These are phyloP conservation scores for Platichthys stellatus DNA, from an alignment of 2,113 vertebrate genomes.

Conservation along the genomic window DNA sequence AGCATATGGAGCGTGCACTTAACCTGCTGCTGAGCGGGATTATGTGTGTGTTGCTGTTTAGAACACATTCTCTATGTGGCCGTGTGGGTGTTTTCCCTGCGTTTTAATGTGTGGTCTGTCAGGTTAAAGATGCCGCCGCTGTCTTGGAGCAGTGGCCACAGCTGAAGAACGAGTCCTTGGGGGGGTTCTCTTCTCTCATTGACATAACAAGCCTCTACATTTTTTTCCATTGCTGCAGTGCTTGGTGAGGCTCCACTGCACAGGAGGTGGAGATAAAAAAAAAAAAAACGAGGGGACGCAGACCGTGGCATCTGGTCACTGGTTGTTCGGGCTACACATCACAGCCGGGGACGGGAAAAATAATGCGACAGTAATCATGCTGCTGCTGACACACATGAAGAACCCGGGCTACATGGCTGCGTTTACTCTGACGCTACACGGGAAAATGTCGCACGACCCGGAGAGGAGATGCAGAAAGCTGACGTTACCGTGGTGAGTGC, in stretches of 20 bases:
- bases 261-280: background rate
- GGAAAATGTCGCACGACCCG: slow-evolving; percentile 25
- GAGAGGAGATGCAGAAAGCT: slow-evolving; percentile 13
- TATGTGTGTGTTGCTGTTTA: background rate
- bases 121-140: slow-evolving; percentile 18
- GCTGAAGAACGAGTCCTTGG: slow-evolving; percentile 44
- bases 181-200: slow-evolving; percentile 22
- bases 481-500: slow-evolving; percentile 79
- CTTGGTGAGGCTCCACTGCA: slow-evolving; percentile 5
- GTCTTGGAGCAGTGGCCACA: slow-evolving; percentile 43
- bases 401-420: slow-evolving; percentile 14
- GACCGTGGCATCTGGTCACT: slow-evolving; percentile 28
- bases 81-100: slow-evolving; percentile 46
- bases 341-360: slow-evolving; percentile 35
- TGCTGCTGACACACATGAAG: slow-evolving; percentile 1
- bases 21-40: background rate
- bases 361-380: slow-evolving; percentile 10
- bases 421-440: background rate
- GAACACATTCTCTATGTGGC: background rate
- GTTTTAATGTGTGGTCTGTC: slow-evolving; percentile 48
- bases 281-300: background rate
- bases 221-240: slow-evolving; percentile 39
- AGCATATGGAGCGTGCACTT: slow-evolving; percentile 20
- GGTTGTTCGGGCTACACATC: slow-evolving; percentile 27
- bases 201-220: slow-evolving; percentile 36